Conservation (phyloP, 2,113 vertebrate species). For the Epinephelus moara region DNA sequence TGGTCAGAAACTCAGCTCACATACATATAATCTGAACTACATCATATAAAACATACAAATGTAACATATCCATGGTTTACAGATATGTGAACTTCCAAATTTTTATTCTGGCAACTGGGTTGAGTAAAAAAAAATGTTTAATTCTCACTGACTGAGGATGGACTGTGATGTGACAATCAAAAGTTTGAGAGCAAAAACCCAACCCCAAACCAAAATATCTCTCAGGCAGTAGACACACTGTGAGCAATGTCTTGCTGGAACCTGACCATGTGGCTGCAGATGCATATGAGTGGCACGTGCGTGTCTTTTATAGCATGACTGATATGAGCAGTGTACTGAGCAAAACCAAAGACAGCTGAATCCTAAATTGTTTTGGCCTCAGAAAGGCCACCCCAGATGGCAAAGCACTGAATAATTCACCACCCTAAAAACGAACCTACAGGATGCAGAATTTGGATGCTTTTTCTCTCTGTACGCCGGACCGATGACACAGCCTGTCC, state of each 20-base stretch:
- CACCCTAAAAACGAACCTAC: constrained; percentile 52
- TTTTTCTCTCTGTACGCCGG: constrained; percentile 4
- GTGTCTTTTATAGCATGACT: constrained; percentile 31
- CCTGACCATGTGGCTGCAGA: constrained; percentile 11
- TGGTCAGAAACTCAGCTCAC: too few species aligned
- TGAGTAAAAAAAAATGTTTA: neutral
- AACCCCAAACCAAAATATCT: neutral
- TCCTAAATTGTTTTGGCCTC: constrained; percentile 59
- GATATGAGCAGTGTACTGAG: constrained; percentile 28
- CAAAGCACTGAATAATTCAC: constrained; percentile 70
- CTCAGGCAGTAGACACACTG: constrained; percentile 14
- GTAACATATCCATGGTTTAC: too few species aligned
- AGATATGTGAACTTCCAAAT: too few species aligned
- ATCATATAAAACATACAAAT: too few species aligned
- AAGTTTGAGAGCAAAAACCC: constrained; percentile 17
- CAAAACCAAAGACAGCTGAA: constrained; percentile 55
- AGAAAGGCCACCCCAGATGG: constrained; percentile 66
- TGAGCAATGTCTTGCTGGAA: constrained; percentile 1
- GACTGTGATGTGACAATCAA: neutral
- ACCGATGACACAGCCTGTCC: constrained; percentile 23
- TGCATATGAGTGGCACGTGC: constrained; percentile 20
- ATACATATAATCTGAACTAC: too few species aligned
- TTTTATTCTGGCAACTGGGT: too few species aligned
- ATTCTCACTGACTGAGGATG: constrained; percentile 9
- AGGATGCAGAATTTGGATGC: constrained; percentile 40